These are phyloP conservation scores for Trichechus manatus DNA, from an alignment of 2,113 vertebrate genomes.

Conservation along the genomic window DNA sequence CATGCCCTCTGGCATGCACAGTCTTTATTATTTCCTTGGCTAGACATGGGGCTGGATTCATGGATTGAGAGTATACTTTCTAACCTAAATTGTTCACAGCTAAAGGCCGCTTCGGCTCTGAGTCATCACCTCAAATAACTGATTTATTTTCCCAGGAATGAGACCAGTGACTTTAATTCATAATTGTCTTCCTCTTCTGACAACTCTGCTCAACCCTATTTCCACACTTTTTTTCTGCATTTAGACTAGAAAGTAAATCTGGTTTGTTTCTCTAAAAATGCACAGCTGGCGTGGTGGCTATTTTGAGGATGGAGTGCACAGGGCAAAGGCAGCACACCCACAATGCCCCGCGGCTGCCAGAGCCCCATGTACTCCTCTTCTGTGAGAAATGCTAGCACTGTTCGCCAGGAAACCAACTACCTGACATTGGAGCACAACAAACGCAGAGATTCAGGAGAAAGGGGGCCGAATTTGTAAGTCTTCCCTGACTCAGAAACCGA, in stretches of 20 bases:
- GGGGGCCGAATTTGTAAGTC: neutral
- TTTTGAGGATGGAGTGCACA: slow-evolving; percentile 27
- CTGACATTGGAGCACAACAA: neutral
- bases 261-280: slow-evolving; percentile 59
- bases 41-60: slow-evolving; percentile 7
- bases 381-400: neutral
- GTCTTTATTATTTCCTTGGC: slow-evolving; percentile 50
- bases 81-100: slow-evolving; percentile 67
- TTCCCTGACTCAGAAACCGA: neutral
- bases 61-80: slow-evolving; percentile 11
- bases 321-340: neutral
- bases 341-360: neutral
- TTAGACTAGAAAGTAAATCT: slow-evolving; percentile 67
- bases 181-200: slow-evolving; percentile 74
- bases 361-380: neutral
- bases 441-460: slow-evolving; percentile 16
- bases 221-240: slow-evolving; percentile 12
- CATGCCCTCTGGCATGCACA: neutral
- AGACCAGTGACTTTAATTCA: slow-evolving; percentile 64
- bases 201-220: slow-evolving; percentile 53
- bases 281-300: neutral
- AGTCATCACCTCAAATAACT: slow-evolving; percentile 77
- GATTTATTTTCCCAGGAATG: slow-evolving; percentile 67
- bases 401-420: slow-evolving; percentile 16
- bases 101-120: slow-evolving; percentile 62